phyloP scores from a whole-genome alignment of 2,113 vertebrate species.

The Engystomops pustulosus region DNA sequence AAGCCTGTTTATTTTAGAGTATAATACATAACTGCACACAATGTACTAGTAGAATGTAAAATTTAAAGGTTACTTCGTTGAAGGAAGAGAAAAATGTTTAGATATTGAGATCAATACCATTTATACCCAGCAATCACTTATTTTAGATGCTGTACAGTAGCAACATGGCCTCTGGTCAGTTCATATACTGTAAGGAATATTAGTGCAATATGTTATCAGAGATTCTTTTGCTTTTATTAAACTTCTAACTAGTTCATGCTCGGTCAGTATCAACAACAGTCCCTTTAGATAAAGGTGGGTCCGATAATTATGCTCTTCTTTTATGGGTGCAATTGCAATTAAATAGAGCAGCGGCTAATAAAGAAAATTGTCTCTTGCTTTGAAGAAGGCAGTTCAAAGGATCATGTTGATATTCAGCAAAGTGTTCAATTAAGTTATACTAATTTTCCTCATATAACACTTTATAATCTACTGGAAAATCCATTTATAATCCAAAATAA shows the following conservation, averaged over 20 bases:
- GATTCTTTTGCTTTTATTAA: neutral
- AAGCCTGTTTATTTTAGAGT: neutral
- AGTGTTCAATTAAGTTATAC: slow-evolving; percentile 70
- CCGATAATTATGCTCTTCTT: slow-evolving; percentile 6
- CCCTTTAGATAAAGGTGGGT: neutral
- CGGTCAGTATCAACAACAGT: neutral
- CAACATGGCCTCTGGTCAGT: neutral
- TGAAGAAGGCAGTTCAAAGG: slow-evolving; percentile 21
- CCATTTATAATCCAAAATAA: neutral
- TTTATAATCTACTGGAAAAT: neutral
- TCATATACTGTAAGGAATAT: neutral
- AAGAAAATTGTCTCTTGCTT: slow-evolving; percentile 20
- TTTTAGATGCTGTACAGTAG: neutral
- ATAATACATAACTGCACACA: neutral
- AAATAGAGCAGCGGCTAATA: neutral
- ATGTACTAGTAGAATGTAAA: neutral
- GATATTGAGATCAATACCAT: neutral
- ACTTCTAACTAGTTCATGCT: neutral
- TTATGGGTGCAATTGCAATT: neutral
- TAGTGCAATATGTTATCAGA: neutral
- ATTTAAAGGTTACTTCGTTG: neutral
- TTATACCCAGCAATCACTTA: neutral
- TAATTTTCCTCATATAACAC: neutral
- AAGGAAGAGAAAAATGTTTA: neutral
- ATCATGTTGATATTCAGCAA: slow-evolving; percentile 57